Conservation (phyloP, 2,888 invertebrate genomes). For the Macropis europaea region DNA sequence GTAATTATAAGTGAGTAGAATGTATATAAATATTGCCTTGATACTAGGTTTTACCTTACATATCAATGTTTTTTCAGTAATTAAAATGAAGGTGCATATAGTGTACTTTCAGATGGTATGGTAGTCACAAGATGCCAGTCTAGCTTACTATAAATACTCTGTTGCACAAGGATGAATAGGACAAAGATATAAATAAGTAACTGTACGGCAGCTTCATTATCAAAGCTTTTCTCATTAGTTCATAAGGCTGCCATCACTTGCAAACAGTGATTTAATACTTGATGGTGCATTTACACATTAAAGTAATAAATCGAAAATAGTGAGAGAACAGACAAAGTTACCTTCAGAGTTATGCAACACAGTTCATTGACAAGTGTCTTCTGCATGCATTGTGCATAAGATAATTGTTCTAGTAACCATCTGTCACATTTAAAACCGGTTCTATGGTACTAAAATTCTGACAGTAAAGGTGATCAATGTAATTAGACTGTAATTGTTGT, state of each 20-base stretch:
- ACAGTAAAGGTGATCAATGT: constrained; percentile 44
- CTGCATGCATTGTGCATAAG: constrained; percentile 35
- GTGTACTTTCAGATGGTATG: constrained; percentile 46
- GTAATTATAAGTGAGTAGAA: constrained; percentile 4
- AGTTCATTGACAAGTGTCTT: constrained; percentile 42
- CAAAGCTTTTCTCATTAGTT: constrained; percentile 41
- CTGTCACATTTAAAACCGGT: constrained; percentile 52
- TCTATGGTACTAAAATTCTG: constrained; percentile 31
- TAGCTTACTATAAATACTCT: constrained; percentile 74
- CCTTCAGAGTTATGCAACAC: constrained; percentile 54
- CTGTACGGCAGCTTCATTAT: constrained; percentile 50
- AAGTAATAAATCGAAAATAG: constrained; percentile 22
- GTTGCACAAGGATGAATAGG: constrained; percentile 76
- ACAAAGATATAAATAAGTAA: constrained; percentile 75
- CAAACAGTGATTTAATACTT: constrained; percentile 27
- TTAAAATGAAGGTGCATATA: constrained; percentile 19
- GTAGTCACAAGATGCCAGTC: constrained; percentile 67
- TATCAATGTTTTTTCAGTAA: background rate
- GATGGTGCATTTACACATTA: constrained; percentile 20
- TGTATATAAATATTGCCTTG: constrained; percentile 9
- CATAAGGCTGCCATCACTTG: constrained; percentile 25
- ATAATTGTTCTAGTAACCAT: constrained; percentile 53
- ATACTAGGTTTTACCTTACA: constrained; percentile 18
- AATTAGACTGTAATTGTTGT: constrained; percentile 48
- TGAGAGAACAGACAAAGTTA: constrained; percentile 18